Evolutionary conservation across 53 echinoderm and acorn worm genomes (phyloP), one percentile per base, ranked within the genome.

Genomic region (Hippasteria phrygiana): DNA sequence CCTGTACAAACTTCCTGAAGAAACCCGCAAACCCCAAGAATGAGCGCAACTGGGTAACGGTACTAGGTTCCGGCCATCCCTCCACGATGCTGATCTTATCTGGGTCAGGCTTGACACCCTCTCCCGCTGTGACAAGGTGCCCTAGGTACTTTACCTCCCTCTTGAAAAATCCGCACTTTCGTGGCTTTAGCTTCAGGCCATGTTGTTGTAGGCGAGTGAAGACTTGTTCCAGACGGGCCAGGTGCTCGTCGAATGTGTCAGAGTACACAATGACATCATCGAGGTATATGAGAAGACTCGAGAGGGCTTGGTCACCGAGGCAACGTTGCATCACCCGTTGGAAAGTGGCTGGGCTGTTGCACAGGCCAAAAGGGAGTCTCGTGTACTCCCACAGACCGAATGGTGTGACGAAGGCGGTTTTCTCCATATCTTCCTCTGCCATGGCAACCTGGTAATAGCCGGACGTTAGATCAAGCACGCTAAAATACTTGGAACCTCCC

Each of bases 11-110:
- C 24, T 90, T 90, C 20, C 92, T 36, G 62, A 88, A 94, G 70
- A 87, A 94, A 5, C 94, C 92, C 2, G 92, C 80, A 32, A 94
- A 87, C 12, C 92, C 92, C 18, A 92, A 79, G 72, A 92, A 93
- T 1, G 74, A 51, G 34, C 94, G 67, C 2, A 92, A 73, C 27
- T 94, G 88, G 20, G 55, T 53, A 5, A 92, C 87, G 2, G 90
- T 89, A 5, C 34, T 45, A 3, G 94, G 90, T 22, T 78, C 34
- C 3, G 75, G 89, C 94, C 94, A 94, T 27, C 81, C 77, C 42
- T 75, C 67, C 13, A 66, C 67, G 12, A 66, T 66, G 12, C 36
- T 66, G 6, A 66, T 66, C 13, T 66, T 35, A 39, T 55, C 28
- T 42, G 88, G 89, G 34, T 82, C 82, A 27, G 88, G 74, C 10